A percentile compares a stretch with the other conserved stretches of the same genome.
Evolutionary conservation across 1,140 invertebrate genomes (phyloP).

Genomic region (Prorops nasuta): DNA sequence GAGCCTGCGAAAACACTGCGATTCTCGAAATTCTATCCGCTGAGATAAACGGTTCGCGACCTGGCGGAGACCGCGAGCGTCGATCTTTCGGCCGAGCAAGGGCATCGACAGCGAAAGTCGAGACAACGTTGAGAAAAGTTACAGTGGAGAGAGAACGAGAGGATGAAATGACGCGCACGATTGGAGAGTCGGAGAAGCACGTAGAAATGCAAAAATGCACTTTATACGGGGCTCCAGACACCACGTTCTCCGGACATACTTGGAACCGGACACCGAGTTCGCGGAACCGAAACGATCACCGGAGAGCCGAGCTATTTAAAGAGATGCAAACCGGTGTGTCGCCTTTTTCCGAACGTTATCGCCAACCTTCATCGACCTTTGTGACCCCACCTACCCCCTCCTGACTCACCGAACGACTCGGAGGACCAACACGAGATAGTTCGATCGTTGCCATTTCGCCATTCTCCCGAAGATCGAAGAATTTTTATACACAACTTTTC

Average conservation of each 20-base stretch:
- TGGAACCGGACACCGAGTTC: slow-evolving; percentile 32
- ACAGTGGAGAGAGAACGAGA: not conserved
- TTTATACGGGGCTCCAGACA: slow-evolving; percentile 9
- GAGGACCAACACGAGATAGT: no score
- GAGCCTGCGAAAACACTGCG: no score
- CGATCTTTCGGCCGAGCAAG: no score
- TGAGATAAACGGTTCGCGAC: no score
- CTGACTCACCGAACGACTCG: no score
- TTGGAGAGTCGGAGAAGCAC: not conserved
- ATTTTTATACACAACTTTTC: no score
- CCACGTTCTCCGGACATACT: slow-evolving; percentile 23
- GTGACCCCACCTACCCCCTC: no score
- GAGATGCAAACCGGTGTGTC: slow-evolving; percentile 18
- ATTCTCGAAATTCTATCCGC: no score
- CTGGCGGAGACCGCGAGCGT: no score
- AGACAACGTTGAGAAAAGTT: slow-evolving; percentile 4
- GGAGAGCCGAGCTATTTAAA: slow-evolving; percentile 32
- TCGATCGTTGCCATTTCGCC: no score
- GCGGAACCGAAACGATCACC: slow-evolving; percentile 29
- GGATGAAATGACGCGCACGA: not conserved
- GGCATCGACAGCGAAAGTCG: slow-evolving; percentile 22
- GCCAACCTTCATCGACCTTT: slow-evolving; percentile 28
- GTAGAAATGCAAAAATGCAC: slow-evolving; percentile 21
- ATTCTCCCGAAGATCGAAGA: no score
- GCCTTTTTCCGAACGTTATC: slow-evolving; percentile 12